Evolutionary conservation across 1,140 invertebrate species (phyloP).

Genomic region (Sinella curviseta): DNA sequence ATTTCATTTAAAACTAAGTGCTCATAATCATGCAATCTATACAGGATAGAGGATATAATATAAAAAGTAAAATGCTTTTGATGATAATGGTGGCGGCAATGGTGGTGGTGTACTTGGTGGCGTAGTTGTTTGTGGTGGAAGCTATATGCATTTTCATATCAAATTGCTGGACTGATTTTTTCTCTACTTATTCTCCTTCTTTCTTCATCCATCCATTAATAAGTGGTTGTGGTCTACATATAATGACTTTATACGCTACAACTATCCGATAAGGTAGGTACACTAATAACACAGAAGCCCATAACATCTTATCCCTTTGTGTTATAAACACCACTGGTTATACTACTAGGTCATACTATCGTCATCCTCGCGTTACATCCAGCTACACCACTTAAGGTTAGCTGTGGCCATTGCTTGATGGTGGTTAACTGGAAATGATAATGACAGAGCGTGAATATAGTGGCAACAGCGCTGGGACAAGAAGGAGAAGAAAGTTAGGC

Average conservation of each 20-base stretch:
- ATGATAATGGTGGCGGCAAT: not conserved
- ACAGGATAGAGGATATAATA: not conserved
- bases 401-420: not conserved
- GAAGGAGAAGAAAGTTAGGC: too few species aligned
- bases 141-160: not conserved
- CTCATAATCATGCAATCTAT: constrained; percentile 21
- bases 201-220: not conserved
- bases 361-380: not conserved
- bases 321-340: too few species aligned
- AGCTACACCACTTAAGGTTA: not conserved
- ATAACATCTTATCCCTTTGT: too few species aligned
- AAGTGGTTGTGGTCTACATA: constrained; percentile 9
- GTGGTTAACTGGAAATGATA: constrained; percentile 11
- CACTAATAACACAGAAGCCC: too few species aligned
- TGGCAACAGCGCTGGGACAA: too few species aligned
- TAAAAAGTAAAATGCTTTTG: not conserved
- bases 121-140: too few species aligned
- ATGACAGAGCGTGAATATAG: constrained; percentile 6
- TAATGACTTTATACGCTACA: not conserved
- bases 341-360: too few species aligned
- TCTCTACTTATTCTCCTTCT: too few species aligned
- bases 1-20: constrained; percentile 28
- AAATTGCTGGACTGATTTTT: not conserved
- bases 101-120: too few species aligned
- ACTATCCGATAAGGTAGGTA: not conserved